Base-by-base conservation (phyloP, 2,888 invertebrate genomes). In the Thereva nobilitata region DNA sequence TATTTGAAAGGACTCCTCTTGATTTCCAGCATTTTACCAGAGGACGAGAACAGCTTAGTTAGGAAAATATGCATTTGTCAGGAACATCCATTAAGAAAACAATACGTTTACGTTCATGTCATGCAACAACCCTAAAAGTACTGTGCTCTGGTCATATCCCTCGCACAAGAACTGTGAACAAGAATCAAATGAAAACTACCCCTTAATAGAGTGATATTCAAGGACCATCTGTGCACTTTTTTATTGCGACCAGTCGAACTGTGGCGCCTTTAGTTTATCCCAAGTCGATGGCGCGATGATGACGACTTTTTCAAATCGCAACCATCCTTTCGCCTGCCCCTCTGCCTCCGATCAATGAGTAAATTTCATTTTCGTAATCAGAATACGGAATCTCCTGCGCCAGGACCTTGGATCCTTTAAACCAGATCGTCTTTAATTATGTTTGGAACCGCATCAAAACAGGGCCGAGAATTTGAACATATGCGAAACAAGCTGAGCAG, bases 131-230 rank as follows among this genome's bases (percentile, higher is more conserved):
- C 37, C 44, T 35, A 53, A 64, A 40, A 41, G 63, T 23, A 41
- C 40, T 35, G n/a, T 9, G 41, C 23, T 23, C 23, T 23, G 49
- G 42, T 50, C 12, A 23, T n/a, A 40, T n/a, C 53, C 63, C 64
- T 45, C 23, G 42, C 44, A 12, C 40, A 23, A 23, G 23, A 68
- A 76, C 76, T 75, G 74, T 71, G 75, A 74, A 70, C 68, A 71
- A 73, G 71, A 73, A 74, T 72, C 73, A 72, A 75, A 77, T 75
- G 74, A 77, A 78, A 80, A 78, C 79, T 79, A 80, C 78, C 80
- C 80, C 77, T 66, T 73, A 72, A 73, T 73, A 72, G 70, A 73
- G 72, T 72, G 72, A 72, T 72, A 73, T 71, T 72, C 70, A 65
- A 70, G 70, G 64, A 69, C 72, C 73, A 73, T 73, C 73, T 73